A percentile compares a stretch with the other conserved stretches of the same genome.
Evolutionary conservation across 2,113 vertebrate genomes (phyloP).

Genomic region (Periophthalmus modestus): DNA sequence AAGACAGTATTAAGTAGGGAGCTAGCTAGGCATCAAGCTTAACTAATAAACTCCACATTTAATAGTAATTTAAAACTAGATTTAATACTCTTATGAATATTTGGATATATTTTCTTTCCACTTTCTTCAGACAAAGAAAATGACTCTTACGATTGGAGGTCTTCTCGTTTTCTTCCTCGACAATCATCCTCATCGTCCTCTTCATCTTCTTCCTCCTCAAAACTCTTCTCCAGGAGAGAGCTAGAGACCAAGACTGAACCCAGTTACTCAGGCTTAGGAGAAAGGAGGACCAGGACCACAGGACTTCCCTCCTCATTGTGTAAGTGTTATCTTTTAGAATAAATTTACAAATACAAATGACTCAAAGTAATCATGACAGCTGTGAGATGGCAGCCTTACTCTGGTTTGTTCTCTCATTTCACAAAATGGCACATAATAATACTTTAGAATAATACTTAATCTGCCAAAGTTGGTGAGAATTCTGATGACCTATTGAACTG

Average conservation of each 20-base stretch:
- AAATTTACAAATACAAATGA: not conserved
- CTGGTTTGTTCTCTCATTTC: too few relatives aligned
- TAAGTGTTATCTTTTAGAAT: slow-evolving; percentile 68
- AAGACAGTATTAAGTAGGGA: not conserved
- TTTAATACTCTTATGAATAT: not conserved
- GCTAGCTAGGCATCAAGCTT: not conserved
- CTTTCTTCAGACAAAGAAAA: slow-evolving; percentile 44
- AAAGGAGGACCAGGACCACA: slow-evolving; percentile 78
- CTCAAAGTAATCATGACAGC: too few relatives aligned
- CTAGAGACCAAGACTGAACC: slow-evolving; percentile 81
- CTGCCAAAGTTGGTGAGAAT: too few relatives aligned
- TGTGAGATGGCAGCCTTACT: too few relatives aligned
- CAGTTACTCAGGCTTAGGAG: slow-evolving; percentile 73
- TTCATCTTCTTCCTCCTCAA: slow-evolving; percentile 66
- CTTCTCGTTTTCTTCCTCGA: slow-evolving; percentile 80
- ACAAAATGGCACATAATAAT: too few relatives aligned
- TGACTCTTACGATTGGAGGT: slow-evolving; percentile 83
- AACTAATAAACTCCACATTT: not conserved
- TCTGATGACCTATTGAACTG: too few relatives aligned
- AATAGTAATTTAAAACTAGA: too few relatives aligned
- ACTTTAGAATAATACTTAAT: too few relatives aligned
- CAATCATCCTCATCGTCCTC: slow-evolving; percentile 67
- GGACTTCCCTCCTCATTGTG: slow-evolving; percentile 80
- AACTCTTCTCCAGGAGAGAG: slow-evolving; percentile 82
- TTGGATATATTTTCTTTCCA: slow-evolving; percentile 14